These are phyloP conservation scores for Platycheirus albimanus DNA, from an alignment of 2,888 invertebrate species.

Conservation along the genomic window DNA sequence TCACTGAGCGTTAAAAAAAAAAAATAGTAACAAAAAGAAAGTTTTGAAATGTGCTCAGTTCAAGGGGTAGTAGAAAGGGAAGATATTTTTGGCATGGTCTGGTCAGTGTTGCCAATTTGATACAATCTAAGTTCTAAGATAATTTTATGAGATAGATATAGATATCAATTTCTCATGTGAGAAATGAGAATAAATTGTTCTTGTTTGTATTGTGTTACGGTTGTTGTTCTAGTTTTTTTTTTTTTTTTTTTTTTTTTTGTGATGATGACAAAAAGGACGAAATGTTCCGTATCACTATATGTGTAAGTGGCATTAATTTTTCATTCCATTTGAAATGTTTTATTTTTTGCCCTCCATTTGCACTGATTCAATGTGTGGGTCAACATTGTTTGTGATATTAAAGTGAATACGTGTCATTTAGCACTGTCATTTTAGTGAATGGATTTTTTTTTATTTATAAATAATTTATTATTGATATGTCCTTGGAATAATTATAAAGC, in stretches of 20 bases:
- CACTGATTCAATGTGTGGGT: constrained; percentile 50
- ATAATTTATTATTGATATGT: constrained; percentile 15
- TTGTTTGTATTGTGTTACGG: constrained; percentile 2
- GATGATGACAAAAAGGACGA: constrained; percentile 22
- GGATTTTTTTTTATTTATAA: constrained; percentile 26
- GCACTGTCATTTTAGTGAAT: constrained; percentile 48
- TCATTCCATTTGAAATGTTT: constrained; percentile 44
- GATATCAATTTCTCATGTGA: constrained; percentile 32
- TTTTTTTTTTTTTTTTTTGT: not conserved
- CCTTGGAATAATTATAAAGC: not conserved
- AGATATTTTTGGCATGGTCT: not conserved
- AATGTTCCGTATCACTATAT: no score
- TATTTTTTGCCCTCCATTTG: constrained; percentile 24
- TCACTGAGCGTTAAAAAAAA: constrained; percentile 25
- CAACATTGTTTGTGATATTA: constrained; percentile 39
- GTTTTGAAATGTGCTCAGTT: constrained; percentile 55
- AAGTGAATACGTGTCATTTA: constrained; percentile 38
- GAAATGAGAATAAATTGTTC: constrained; percentile 17
- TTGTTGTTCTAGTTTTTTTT: not conserved
- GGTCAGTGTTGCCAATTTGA: constrained; percentile 63
- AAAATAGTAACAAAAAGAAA: constrained; percentile 19
- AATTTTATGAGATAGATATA: constrained; percentile 64
- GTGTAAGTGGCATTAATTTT: constrained; percentile 68
- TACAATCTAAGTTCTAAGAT: constrained; percentile 66
- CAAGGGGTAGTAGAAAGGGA: not conserved